Evolutionary conservation across 2,113 vertebrate species (phyloP).

Genomic region (Rhinoptilus africanus): DNA sequence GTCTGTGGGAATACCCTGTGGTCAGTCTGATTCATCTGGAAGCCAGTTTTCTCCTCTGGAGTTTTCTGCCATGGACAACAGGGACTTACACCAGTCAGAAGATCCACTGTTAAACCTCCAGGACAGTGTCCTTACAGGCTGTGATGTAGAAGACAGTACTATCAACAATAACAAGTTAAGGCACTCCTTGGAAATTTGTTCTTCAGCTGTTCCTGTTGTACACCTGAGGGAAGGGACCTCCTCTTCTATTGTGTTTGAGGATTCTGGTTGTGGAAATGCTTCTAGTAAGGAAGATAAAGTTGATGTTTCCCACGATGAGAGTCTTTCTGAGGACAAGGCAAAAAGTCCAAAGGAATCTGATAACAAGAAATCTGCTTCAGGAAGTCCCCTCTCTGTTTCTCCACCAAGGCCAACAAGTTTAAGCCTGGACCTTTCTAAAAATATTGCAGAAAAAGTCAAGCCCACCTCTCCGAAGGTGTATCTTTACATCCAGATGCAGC

Average conservation of each 20-base stretch:
- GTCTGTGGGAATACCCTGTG: constrained; percentile 69
- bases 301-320: neutral
- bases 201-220: constrained; percentile 65
- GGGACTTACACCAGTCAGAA: constrained; percentile 32
- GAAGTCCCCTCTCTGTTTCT: constrained; percentile 75
- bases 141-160: constrained; percentile 74
- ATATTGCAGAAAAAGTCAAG: constrained; percentile 67
- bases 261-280: constrained; percentile 88
- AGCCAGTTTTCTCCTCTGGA: constrained; percentile 70
- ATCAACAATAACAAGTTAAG: constrained; percentile 75
- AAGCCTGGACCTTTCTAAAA: constrained; percentile 79
- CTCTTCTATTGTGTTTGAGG: constrained; percentile 96
- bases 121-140: constrained; percentile 82
- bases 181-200: constrained; percentile 79
- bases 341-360: constrained; percentile 9
- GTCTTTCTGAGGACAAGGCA: constrained; percentile 43
- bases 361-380: constrained; percentile 57
- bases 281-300: constrained; percentile 71
- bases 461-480: constrained; percentile 92
- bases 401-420: constrained; percentile 86
- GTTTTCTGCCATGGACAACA: constrained; percentile 40
- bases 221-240: constrained; percentile 85
- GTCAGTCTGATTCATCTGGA: constrained; percentile 69
- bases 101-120: constrained; percentile 47
- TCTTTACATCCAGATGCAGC: constrained; percentile 99